Evolutionary conservation across 2,113 vertebrate species (phyloP).

Genomic region (Ptilorrhoa leucosticta): DNA sequence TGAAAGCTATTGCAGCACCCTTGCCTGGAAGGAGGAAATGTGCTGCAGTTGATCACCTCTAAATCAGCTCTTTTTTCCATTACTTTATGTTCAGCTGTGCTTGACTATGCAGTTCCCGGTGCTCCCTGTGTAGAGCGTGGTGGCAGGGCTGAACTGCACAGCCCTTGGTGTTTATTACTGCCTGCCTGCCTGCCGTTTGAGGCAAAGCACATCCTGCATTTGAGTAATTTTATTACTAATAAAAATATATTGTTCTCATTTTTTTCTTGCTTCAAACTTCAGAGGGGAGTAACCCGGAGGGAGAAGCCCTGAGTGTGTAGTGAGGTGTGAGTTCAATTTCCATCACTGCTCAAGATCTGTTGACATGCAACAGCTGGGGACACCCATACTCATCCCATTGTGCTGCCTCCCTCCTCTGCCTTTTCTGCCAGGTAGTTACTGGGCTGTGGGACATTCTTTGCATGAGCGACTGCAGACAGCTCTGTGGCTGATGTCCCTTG

Average conservation of each 20-base stretch:
- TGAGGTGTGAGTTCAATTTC: neutral
- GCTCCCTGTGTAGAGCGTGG: rapidly evolving
- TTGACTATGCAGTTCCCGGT: rapidly evolving
- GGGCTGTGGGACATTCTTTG: neutral
- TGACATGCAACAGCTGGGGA: rapidly evolving
- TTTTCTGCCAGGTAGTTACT: rapidly evolving
- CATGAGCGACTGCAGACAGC: rapidly evolving
- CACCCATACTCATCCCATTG: rapidly evolving
- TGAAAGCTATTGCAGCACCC: neutral
- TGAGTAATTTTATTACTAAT: neutral
- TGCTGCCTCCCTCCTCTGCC: neutral
- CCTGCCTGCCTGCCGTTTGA: rapidly evolving
- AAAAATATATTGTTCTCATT: neutral
- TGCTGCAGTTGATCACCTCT: neutral
- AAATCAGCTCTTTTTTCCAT: rapidly evolving
- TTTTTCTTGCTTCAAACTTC: neutral
- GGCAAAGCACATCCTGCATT: neutral
- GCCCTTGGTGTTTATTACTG: rapidly evolving
- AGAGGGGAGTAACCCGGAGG: neutral
- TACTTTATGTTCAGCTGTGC: neutral
- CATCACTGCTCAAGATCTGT: neutral
- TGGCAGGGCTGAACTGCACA: neutral
- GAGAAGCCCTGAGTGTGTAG: neutral
- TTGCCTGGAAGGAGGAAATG: neutral
- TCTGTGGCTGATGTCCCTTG: rapidly evolving